phyloP scores from a whole-genome alignment of 2,113 vertebrate genomes.

The Lepus americanus region DNA sequence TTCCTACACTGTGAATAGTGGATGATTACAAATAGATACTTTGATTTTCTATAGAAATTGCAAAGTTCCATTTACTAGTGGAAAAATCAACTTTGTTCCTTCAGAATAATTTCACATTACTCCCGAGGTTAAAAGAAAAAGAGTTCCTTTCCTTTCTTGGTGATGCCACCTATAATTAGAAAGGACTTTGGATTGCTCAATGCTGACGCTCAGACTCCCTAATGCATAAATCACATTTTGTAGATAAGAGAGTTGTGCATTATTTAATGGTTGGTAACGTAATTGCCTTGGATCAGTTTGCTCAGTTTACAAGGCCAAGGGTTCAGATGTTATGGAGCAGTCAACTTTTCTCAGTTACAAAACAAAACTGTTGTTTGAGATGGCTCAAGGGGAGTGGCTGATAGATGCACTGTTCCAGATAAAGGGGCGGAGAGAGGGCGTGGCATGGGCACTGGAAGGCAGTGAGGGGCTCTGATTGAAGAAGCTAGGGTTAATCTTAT shows the following conservation, averaged over 20 bases:
- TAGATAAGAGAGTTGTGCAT: slow-evolving; percentile 12
- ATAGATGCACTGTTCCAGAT: background rate
- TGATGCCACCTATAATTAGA: slow-evolving; percentile 57
- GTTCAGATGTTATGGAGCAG: background rate
- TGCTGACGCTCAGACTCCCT: background rate
- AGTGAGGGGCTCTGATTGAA: background rate
- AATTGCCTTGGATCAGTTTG: background rate
- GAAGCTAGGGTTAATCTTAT: no score
- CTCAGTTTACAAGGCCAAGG: background rate
- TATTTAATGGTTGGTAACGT: background rate
- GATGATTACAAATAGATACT: slow-evolving; percentile 68
- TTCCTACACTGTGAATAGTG: slow-evolving; percentile 58
- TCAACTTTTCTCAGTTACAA: background rate
- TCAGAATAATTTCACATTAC: slow-evolving; percentile 59
- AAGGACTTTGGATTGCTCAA: slow-evolving; percentile 19
- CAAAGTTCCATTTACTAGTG: slow-evolving; percentile 47
- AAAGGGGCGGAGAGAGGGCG: background rate
- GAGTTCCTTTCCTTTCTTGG: background rate
- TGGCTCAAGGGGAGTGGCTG: background rate
- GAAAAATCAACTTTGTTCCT: slow-evolving; percentile 33
- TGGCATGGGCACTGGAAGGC: background rate
- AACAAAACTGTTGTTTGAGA: background rate
- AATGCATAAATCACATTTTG: background rate
- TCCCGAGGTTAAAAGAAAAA: slow-evolving; percentile 17
- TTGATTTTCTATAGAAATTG: slow-evolving; percentile 67